Evolutionary conservation across 1,140 invertebrate species (phyloP), one percentile per base, ranked within the genome.

Genomic region (Pararge aegeria): DNA sequence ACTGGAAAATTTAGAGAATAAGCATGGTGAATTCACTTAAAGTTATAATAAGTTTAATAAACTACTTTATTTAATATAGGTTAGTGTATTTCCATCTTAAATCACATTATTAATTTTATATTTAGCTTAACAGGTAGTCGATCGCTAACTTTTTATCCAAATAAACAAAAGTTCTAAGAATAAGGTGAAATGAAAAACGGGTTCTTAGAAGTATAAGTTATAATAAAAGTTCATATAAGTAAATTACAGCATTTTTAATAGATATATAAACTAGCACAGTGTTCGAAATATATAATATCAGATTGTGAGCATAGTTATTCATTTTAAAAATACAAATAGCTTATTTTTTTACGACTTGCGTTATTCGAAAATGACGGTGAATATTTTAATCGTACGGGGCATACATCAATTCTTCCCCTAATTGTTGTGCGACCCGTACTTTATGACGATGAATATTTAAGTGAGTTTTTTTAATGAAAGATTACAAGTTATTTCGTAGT

Each of bases 221-320:
- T 87, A 86, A 80, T 87, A 89, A 89, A 89, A 87, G 71, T 84
- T 83, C 73, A 85, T 87, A 87, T 83, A 84, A 78, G 79, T 83
- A 84, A 84, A 84, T 87, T 78, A 89, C 72, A 87, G 85, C 83
- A 78, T 85, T 80, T 76, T 72, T 72, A 75, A 71, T 83, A 82
- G 66, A 72, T 80, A 78, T 80, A 81, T 77, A 56, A 75, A 75
- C 82, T 89, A 89, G 86, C 83, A 85, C 72, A 78, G 86, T 87
- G 86, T 89, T 73, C 68, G 75, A 89, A 84, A 79, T 84, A 82
- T 76, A 83, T 76, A 73, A 69, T 86, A 75, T 83, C 61, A 70
- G 75, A 72, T 78, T 60, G 86, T 89, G 86, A 89, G 86, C 86
- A 87, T 83, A 73, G 53, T 74, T 74, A 73, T 73, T 70, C 55